Base-by-base conservation (phyloP, 2,113 vertebrate species). In the Neodontobutis hainanensis region DNA sequence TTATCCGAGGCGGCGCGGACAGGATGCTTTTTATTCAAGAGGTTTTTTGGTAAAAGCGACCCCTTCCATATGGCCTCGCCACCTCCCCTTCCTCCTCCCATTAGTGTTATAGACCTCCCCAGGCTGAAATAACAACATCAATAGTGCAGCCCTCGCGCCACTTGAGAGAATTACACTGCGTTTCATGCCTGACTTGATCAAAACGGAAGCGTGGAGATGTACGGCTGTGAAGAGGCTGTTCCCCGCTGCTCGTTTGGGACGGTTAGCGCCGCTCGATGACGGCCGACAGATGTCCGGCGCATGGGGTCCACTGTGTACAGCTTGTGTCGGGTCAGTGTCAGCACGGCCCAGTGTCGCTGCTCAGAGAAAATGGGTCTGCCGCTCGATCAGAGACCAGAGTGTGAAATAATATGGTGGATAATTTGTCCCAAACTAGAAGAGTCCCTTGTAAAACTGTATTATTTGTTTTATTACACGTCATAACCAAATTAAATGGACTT, bases 111-210 rank as follows among this genome's bases (percentile, higher is more conserved):
- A 92, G 91, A 91, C 91, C 92, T 91, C 93, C 88, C 94, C 89
- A 91, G 93, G 94, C 95, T 95, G 94, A 95, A 94, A 92, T 94
- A 95, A 95, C 92, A 78, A 86, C 93, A 93, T 95, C 93, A 95
- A 94, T 94, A 91, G 92, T 87, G 88, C 92, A 92, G 92, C 91
- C 93, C 93, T 89, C 79, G 35, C 43, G 81, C 93, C 94, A 94
- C 94, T 95, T 94, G 93, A 95, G 90, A 94, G 94, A 90, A 93
- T 95, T 94, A 94, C 94, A 91, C 93, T 95, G 93, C 93, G 94
- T 95, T 95, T 96, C 94, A 95, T 93, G 94, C 94, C 94, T 94
- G 91, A 93, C 95, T 94, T 94, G 89, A 95, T 95, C 92, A 94
- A 94, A 95, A 95, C 92, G 92, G 90, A 92, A 92, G 91, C 90